Base-by-base conservation (phyloP, 2,113 vertebrate species). In the Prunella himalayana region DNA sequence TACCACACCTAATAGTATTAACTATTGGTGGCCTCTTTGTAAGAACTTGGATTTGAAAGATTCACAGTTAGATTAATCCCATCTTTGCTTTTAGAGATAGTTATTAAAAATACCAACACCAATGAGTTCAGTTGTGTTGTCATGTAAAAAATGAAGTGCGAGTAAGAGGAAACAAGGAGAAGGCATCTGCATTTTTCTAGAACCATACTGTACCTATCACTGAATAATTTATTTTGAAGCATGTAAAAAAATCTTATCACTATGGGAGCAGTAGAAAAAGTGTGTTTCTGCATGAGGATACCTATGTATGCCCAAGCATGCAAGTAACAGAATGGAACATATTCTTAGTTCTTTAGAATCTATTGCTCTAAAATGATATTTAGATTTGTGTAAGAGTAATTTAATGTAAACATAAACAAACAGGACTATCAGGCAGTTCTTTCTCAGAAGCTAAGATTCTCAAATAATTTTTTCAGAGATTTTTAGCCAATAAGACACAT, bases 61-160 rank as follows among this genome's bases (percentile, higher is more conserved):
- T 49, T 90, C 31, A 44, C 14, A n/a, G 17, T 60, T 86, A n/a
- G 6, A 71, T 82, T 87, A 69, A 68, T 56, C 7, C 8, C 11
- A 35, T 89, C 16, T 90, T 92, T 77, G 3, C 6, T 81, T 87
- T 88, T 83, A 56, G 39, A 86, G 7, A 31, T 22, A 69, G 3
- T 2, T 28, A 45, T 72, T 63, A 77, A 85, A 94, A 91, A 50
- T 70, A 54, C 27, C 12, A 60, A 35, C 13, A 27, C 1, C 5
- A 72, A 51, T 33, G 15, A 53, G 25, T 75, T 77, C 42, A 70
- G 19, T 56, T 8, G 0, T 33, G 22, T 28, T 64, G n/a, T 49
- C 27, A n/a, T 2, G 1, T 76, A 61, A 61, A 51, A 79, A 86
- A 39, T 6, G 31, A 47, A 30, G 13, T 71, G 37, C 0, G 0